Evolutionary conservation across 2,888 invertebrate species (phyloP), one percentile per base, ranked within the genome.

Genomic region (Timema podura): DNA sequence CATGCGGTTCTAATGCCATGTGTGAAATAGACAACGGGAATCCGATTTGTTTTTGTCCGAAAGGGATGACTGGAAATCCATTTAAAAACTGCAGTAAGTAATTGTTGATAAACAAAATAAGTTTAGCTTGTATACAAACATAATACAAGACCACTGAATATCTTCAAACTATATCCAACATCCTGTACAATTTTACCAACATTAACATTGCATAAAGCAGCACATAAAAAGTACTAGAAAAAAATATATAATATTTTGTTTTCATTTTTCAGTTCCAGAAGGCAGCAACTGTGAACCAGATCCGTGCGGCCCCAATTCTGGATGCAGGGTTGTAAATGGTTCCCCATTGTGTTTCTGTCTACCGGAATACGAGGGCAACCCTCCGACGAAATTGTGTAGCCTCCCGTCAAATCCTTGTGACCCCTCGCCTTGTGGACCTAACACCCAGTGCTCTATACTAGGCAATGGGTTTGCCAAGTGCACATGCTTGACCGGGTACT

Each of bases 41-140:
- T 80, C 94, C 95, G 3, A 91, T 95, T 75, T 96, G 95, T 78
- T 92, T 87, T 83, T 95, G 95, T 78, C 94, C 94, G 0, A 93
- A 91, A 80, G 94, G 93, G 73, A 83, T 93, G 74, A 95, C 94
- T 5, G 95, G 95, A 80, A 94, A 95, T 85, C 95, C 95, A 61
- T 94, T 94, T 80, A 88, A 90, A 79, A 91, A 89, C 82, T 95
- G 94, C 87, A 92, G 94, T 94, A 88, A 87, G 93, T 91, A 81
- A 75, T 57, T 15, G 16, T 65, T 49, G 5, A 59, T 15, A 15
- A 45, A 65, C n/a, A n/a, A n/a, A n/a, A n/a, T n/a, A n/a, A n/a
- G n/a, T n/a, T n/a, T n/a, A n/a, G n/a, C n/a, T n/a, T n/a, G n/a
- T n/a, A n/a, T n/a, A n/a, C n/a, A n/a, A n/a, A n/a, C n/a, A n/a